Percentiles rank a stretch among this genome's conserved stretches.
phyloP scores from a whole-genome alignment of 2,113 vertebrate genomes.

The Lagopus muta region DNA sequence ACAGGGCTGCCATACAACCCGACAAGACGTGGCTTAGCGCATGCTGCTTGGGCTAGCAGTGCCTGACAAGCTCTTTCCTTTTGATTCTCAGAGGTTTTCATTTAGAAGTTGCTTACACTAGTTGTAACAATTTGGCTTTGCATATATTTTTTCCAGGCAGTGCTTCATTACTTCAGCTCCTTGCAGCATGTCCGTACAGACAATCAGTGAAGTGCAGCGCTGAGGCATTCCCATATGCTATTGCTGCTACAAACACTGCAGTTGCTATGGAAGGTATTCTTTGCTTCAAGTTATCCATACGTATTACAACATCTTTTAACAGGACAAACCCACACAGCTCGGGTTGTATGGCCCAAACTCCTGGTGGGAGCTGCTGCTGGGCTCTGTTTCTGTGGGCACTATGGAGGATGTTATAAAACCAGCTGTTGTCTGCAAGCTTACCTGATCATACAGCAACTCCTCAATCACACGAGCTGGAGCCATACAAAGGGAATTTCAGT shows the following conservation, averaged over 20 bases:
- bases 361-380: neutral
- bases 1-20: rapidly evolving
- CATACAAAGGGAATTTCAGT: neutral
- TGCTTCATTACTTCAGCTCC: neutral
- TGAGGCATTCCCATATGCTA: neutral
- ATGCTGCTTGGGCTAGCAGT: neutral
- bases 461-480: rapidly evolving
- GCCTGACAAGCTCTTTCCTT: neutral
- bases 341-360: neutral
- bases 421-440: neutral
- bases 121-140: neutral
- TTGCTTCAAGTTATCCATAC: neutral
- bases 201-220: rapidly evolving
- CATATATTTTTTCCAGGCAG: neutral
- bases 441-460: neutral
- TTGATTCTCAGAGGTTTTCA: neutral
- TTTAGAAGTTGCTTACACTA: neutral
- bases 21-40: neutral
- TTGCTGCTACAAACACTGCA: neutral
- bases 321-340: neutral
- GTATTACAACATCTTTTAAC: neutral
- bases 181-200: neutral
- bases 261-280: neutral
- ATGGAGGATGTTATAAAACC: rapidly evolving
- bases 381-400: rapidly evolving